Conservation (phyloP, 2,113 vertebrate species). For the Artemisiospiza belli region DNA sequence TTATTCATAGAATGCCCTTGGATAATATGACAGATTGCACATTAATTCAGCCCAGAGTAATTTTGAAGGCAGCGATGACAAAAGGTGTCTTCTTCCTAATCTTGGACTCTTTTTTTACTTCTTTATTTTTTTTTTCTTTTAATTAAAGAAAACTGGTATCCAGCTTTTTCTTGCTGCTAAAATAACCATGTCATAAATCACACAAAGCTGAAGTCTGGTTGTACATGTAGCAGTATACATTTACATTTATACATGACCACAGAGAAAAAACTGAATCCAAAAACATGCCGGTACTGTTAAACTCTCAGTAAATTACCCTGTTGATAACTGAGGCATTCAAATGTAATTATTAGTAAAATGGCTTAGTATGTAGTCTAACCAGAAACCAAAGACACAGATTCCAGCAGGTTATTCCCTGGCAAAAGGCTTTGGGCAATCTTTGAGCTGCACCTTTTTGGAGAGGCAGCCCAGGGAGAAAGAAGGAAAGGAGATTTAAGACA, state of each 20-base stretch:
- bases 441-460: background rate
- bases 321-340: background rate
- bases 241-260: background rate
- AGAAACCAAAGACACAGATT: background rate
- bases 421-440: background rate
- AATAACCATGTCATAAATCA: background rate
- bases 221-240: background rate
- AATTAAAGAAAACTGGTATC: background rate
- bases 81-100: slow-evolving; percentile 28
- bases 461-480: background rate
- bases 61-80: slow-evolving; percentile 37
- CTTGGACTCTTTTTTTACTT: background rate
- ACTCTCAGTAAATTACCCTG: background rate
- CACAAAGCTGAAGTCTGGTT: background rate
- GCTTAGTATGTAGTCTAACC: background rate
- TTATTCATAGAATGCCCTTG: slow-evolving; percentile 68
- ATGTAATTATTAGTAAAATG: background rate
- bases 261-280: background rate
- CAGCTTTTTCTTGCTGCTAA: slow-evolving; percentile 1
- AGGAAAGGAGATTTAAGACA: background rate
- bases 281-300: background rate
- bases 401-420: background rate
- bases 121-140: background rate
- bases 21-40: slow-evolving; percentile 60
- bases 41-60: slow-evolving; percentile 44